These are phyloP conservation scores for Cyclophora albipunctata DNA, from an alignment of 2,888 invertebrate genomes.

Conservation along the genomic window DNA sequence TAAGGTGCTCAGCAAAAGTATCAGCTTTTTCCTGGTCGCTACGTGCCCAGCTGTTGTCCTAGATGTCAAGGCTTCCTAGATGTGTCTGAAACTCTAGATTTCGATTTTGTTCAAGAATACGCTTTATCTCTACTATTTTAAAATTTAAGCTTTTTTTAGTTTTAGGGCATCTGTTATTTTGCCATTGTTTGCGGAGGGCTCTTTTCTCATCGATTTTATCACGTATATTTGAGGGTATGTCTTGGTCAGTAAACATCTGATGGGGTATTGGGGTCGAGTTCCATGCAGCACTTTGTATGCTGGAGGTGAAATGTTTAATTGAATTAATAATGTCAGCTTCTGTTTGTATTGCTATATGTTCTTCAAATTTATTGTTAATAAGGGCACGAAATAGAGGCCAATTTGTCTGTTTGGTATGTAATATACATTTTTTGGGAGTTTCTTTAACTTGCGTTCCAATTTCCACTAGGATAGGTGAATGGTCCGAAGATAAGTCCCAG, in stretches of 20 bases:
- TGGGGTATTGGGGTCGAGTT: conserved; percentile 6
- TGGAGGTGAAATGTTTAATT: not conserved
- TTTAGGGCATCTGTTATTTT: conserved; percentile 6
- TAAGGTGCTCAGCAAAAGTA: conserved; percentile 9
- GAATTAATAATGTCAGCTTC: not conserved
- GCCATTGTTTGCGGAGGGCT: conserved; percentile 11
- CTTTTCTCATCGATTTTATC: conserved; percentile 12
- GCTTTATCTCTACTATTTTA: conserved; percentile 4
- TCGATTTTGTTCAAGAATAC: not conserved
- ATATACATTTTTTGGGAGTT: conserved; percentile 4
- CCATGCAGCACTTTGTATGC: conserved; percentile 20
- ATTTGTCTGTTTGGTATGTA: conserved; percentile 10
- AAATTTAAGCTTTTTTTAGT: conserved; percentile 11
- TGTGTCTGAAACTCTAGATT: not conserved
- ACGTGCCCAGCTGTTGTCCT: conserved; percentile 8
- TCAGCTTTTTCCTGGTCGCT: conserved; percentile 7
- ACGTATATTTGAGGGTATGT: conserved; percentile 4
- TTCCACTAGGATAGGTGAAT: conserved; percentile 12
- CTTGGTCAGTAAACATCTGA: conserved; percentile 1
- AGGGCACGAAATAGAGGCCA: conserved; percentile 8
- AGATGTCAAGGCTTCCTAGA: conserved; percentile 8
- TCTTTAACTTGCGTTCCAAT: not conserved
- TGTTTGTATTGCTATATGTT: conserved; percentile 4
- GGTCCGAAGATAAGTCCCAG: conserved; percentile 16
- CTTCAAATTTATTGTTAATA: conserved; percentile 1